Conservation (phyloP, 2,888 invertebrate species). For the Cylindroiulus punctatus region DNA sequence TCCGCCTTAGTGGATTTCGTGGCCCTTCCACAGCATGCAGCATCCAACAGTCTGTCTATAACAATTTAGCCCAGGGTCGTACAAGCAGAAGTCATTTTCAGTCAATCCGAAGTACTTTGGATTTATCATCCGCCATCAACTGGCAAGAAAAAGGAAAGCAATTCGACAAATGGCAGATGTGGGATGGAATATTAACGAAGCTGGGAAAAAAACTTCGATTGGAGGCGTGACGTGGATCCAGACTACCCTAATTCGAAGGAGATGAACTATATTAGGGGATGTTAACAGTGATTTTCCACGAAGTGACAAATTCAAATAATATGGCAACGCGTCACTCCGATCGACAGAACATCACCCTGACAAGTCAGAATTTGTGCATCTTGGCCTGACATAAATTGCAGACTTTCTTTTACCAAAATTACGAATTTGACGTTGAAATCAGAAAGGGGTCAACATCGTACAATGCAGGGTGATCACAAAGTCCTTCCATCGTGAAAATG, state of each 20-base stretch:
- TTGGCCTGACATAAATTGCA: too few relatives aligned
- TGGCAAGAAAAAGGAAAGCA: constrained; percentile 34
- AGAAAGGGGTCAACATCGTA: too few relatives aligned
- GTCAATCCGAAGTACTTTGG: constrained; percentile 40
- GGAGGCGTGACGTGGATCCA: neutral
- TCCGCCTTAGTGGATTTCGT: neutral
- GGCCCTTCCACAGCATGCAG: neutral
- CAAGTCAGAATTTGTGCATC: too few relatives aligned
- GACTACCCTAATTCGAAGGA: neutral
- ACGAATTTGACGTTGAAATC: too few relatives aligned
- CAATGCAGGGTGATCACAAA: too few relatives aligned
- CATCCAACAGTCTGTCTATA: constrained; percentile 41
- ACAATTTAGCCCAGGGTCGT: constrained; percentile 20
- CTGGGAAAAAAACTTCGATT: neutral
- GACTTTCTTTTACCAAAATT: too few relatives aligned
- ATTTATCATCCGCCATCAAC: constrained; percentile 34
- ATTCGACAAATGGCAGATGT: constrained; percentile 47
- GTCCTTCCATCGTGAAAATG: too few relatives aligned
- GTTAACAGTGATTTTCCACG: neutral
- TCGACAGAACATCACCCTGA: too few relatives aligned
- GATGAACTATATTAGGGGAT: neutral
- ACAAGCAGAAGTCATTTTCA: constrained; percentile 30
- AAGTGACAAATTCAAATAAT: neutral
- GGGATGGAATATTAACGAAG: constrained; percentile 33
- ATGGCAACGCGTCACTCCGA: too few relatives aligned